Percentiles rank a stretch among this genome's conserved stretches.
These are phyloP conservation scores for Meganola albula DNA, from an alignment of 2,888 invertebrate species.

Conservation along the genomic window DNA sequence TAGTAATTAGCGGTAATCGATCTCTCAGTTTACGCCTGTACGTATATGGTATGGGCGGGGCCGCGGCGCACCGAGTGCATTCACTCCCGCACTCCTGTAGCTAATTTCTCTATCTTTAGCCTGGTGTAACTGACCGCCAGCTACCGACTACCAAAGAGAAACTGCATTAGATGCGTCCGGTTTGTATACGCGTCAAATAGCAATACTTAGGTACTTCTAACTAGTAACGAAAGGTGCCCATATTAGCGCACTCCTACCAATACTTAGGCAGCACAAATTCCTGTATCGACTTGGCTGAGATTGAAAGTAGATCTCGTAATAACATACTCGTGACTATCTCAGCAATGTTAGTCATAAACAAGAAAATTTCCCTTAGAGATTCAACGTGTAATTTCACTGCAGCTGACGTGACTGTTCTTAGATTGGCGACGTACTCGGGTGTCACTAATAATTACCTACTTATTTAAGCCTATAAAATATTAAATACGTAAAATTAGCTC, in stretches of 20 bases:
- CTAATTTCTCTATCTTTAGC: slow-evolving; percentile 78
- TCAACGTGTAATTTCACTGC: slow-evolving; percentile 43
- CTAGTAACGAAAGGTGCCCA: slow-evolving; percentile 14
- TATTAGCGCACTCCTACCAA: slow-evolving; percentile 7
- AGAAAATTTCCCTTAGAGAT: slow-evolving; percentile 51
- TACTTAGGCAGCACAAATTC: slow-evolving; percentile 19
- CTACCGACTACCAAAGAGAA: slow-evolving; percentile 61
- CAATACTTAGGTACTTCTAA: slow-evolving; percentile 27
- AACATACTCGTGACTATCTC: slow-evolving; percentile 38
- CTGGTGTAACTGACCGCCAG: slow-evolving; percentile 70
- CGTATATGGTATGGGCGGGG: slow-evolving; percentile 62
- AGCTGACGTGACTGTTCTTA: slow-evolving; percentile 36
- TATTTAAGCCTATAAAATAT: too few species aligned
- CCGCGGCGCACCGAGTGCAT: slow-evolving; percentile 49
- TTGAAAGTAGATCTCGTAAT: slow-evolving; percentile 46
- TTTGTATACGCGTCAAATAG: slow-evolving; percentile 56
- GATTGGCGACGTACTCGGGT: slow-evolving; percentile 27
- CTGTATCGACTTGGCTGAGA: slow-evolving; percentile 26
- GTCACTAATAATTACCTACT: too few species aligned
- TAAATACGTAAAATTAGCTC: too few species aligned
- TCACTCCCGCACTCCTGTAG: slow-evolving; percentile 62
- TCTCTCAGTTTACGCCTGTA: slow-evolving; percentile 61
- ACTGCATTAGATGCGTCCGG: slow-evolving; percentile 73
- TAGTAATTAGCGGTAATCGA: slow-evolving; percentile 74
- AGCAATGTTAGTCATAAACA: slow-evolving; percentile 41